Conservation (phyloP, 1,140 invertebrate genomes). For the Drosophila orena region DNA sequence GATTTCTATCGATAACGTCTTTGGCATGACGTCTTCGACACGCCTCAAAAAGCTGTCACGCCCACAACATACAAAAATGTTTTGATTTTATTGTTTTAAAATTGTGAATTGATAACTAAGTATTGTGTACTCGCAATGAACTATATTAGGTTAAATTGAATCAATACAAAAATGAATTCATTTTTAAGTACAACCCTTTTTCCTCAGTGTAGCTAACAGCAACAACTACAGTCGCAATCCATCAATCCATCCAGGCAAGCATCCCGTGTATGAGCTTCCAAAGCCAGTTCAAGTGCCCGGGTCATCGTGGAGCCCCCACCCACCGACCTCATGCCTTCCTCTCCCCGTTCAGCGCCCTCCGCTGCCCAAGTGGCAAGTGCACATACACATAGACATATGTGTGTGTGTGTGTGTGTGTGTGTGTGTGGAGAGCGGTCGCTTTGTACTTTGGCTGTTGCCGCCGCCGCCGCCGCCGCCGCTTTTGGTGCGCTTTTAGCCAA, state of each 20-base stretch:
- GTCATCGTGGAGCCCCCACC: slow-evolving; percentile 61
- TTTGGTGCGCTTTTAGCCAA: slow-evolving; percentile 77
- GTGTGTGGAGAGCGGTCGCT: slow-evolving; percentile 26
- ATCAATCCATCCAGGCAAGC: slow-evolving; percentile 71
- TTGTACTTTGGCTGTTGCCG: slow-evolving; percentile 64
- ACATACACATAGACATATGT: not conserved
- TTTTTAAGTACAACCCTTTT: not conserved
- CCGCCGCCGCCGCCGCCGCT: slow-evolving; percentile 72
- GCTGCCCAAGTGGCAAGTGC: slow-evolving; percentile 25
- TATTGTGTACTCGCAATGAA: no score
- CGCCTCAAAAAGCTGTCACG: no score
- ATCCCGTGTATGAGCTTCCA: slow-evolving; percentile 45
- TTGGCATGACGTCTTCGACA: no score
- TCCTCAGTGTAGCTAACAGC: slow-evolving; percentile 17
- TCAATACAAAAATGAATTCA: no score
- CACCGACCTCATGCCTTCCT: slow-evolving; percentile 18
- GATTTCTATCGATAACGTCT: no score
- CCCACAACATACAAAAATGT: no score
- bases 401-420: slow-evolving; percentile 12
- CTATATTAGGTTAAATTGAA: not conserved
- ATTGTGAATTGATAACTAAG: no score
- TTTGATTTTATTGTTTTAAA: no score
- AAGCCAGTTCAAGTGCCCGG: slow-evolving; percentile 75
- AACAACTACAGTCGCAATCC: slow-evolving; percentile 64
- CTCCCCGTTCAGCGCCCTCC: not conserved